Evolutionary conservation across 2,797 vertebrate genomes (phyloP), one percentile per base, ranked within the genome.

Genomic region (Aplochiton taeniatus): DNA sequence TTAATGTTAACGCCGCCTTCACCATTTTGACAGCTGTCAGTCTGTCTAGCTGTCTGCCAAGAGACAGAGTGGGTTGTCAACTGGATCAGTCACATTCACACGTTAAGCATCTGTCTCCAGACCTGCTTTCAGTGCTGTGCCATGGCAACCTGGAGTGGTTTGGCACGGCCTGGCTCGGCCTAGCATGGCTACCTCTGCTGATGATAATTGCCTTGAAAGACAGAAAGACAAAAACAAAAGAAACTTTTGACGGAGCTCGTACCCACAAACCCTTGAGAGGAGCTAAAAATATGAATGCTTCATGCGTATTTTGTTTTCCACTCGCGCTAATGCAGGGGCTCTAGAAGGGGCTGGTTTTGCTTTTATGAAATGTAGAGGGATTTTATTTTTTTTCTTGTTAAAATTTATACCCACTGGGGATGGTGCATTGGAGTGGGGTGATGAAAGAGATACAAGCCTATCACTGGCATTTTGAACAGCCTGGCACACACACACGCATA

Each of bases 391-490:
- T 70, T 76, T 52, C 44, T 4, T 47, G 12, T 61, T 1, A 0
- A 8, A 4, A 45, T 69, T 65, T 50, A 58, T n/a, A 60, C 60
- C 47, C 10, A 0, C 18, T 66, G 42, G 43, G 17, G 54, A 46
- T 84, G 60, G 61, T 74, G 70, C 57, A 61, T 47, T 64, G 44
- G 41, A 62, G 41, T 44, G 65, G 53, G 14, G 11, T 13, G 46
- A 55, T 52, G 50, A 62, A 74, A 66, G 49, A 61, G 68, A 79
- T 72, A 66, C 70, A 1, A 68, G 61, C 42, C 63, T 75, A 71
- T 76, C 68, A 76, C 51, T 73, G 50, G 65, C 49, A 74, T 65
- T 76, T 72, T 68, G 47, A 85, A 63, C 56, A 80, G 65, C 58
- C 61, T 16, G 12, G 51, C 59, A 82, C 20, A 46, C 41, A 54